Conservation (phyloP, 1,140 invertebrate genomes). For the Oreohelix idahoensis region DNA sequence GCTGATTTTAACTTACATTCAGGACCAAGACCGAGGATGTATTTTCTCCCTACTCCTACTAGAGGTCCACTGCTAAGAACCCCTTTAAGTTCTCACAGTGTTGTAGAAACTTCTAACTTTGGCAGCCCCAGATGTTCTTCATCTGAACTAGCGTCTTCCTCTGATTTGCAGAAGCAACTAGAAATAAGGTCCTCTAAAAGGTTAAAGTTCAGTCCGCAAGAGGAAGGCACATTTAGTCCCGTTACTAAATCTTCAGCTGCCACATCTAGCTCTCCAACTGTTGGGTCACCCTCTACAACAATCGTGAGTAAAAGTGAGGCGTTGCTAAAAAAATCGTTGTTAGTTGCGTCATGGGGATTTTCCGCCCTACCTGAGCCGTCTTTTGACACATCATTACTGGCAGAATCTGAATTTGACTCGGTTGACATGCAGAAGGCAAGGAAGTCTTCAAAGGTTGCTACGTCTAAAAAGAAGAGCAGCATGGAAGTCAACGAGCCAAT, state of each 20-base stretch:
- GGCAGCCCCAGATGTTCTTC: background rate
- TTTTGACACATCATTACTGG: slow-evolving; percentile 39
- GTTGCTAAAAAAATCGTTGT: background rate
- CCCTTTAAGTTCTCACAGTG: background rate
- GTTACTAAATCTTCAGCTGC: slow-evolving; percentile 11
- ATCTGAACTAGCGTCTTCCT: background rate
- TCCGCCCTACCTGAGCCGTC: slow-evolving; percentile 24
- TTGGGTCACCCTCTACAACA: background rate
- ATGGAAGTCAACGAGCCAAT: slow-evolving; percentile 18
- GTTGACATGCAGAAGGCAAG: background rate
- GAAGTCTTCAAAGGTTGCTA: background rate
- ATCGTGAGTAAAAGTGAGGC: background rate
- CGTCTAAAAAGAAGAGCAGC: slow-evolving; percentile 8
- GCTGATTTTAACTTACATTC: background rate
- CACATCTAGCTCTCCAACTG: background rate
- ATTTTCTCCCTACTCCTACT: background rate
- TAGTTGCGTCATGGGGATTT: background rate
- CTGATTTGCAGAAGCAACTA: background rate
- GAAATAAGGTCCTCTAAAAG: background rate
- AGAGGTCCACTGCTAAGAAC: slow-evolving; percentile 23
- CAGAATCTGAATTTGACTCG: slow-evolving; percentile 32
- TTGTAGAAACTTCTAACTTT: slow-evolving; percentile 6
- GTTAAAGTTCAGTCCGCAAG: slow-evolving; percentile 16
- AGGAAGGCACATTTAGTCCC: slow-evolving; percentile 21
- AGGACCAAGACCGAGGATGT: background rate